Base-by-base conservation (phyloP, 2,797 vertebrate species). In the Uromys caudimaculatus region DNA sequence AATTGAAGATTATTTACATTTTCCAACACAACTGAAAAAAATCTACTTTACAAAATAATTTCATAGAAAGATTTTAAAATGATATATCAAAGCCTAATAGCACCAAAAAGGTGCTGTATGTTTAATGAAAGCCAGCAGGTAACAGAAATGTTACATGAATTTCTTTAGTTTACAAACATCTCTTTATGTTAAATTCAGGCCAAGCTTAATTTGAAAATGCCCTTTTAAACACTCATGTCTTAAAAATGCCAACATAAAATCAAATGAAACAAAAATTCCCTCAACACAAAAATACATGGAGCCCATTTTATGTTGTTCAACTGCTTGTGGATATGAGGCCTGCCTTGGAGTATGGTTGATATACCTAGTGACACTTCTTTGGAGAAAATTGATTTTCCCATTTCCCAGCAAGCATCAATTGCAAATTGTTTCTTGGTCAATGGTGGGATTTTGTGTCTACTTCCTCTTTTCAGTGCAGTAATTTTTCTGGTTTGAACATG, bases 1-100 rank as follows among this genome's bases (percentile, higher is more conserved):
- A 92, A 56, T 95, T 87, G 95, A 76, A 96, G 92, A 44, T n/a
- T 92, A 88, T 97, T 90, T 78, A 89, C 3, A n/a, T 88, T 94
- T 96, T 60, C 0, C 2, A 24, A 79, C 21, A 96, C 85, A 97
- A 83, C n/a, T 94, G 44, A 52, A 67, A 96, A 95, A 91, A 91
- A 21, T 24, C 35, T 67, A 73, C 54, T 78, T 97, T 93, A 84
- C 87, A 96, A 92, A 96, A 71, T 38, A 69, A 1, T 89, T 56
- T 82, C 41, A 52, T 16, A 79, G 47, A 88, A 29, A 24, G 16
- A 97, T 94, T 95, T 91, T 35, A 4, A 32, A 94, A 7, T 0
- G 3, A 7, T 6, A 82, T 0, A 35, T 67, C 60, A 79, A 95
- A 83, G 62, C 23, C 81, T 87, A 94, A 96, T 54, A 97, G 83